Percentiles rank a stretch among this genome's conserved stretches.
Conservation (phyloP, 2,797 vertebrate genomes). For the Chloroceryle inda region DNA sequence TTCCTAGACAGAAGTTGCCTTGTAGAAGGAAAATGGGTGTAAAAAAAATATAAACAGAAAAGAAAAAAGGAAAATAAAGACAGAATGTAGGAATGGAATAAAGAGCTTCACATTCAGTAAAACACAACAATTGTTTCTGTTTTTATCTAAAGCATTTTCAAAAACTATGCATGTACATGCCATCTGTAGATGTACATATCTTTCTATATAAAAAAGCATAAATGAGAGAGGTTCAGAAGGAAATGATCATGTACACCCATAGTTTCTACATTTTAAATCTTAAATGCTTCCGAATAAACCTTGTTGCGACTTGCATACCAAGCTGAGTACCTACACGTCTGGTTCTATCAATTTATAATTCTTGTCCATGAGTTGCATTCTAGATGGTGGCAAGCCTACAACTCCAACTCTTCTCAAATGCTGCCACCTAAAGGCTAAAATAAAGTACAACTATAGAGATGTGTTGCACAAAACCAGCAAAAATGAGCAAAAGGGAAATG, state of each 20-base stretch:
- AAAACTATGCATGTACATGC: neutral
- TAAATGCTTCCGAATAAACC: neutral
- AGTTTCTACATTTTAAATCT: neutral
- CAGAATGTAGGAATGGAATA: neutral
- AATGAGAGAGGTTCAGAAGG: neutral
- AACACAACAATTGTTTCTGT: neutral
- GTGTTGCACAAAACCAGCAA: neutral
- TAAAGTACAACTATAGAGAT: neutral
- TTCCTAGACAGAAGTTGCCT: neutral
- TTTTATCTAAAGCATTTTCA: neutral
- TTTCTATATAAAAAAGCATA: neutral
- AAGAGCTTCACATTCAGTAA: neutral
- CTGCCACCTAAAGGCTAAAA: conserved; percentile 79
- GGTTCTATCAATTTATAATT: neutral
- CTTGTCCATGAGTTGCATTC: neutral
- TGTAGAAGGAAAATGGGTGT: neutral
- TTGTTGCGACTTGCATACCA: neutral
- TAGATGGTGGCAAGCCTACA: conserved; percentile 20
- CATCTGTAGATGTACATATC: neutral
- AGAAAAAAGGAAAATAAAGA: fast-evolving
- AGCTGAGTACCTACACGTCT: neutral
- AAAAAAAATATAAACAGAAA: too few relatives aligned
- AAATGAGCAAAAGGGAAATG: neutral
- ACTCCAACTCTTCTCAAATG: conserved; percentile 76
- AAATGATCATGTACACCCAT: neutral